Conservation (phyloP, 2,113 vertebrate genomes). For the Campylorhamphus procurvoides region DNA sequence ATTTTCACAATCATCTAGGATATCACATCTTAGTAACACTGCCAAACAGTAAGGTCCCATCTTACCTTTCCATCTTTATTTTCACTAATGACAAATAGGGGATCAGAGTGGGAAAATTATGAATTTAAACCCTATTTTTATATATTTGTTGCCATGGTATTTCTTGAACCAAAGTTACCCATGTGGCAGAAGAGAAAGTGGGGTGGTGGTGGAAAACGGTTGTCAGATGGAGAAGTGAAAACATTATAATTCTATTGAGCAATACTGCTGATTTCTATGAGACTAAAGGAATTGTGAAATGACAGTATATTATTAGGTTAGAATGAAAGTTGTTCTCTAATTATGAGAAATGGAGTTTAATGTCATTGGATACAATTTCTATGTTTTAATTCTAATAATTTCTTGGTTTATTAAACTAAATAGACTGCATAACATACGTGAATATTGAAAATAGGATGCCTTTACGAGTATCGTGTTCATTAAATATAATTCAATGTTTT, state of each 20-base stretch:
- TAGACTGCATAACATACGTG: not conserved
- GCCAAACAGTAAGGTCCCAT: not conserved
- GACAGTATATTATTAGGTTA: not conserved
- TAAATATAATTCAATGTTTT: not conserved
- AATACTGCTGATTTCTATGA: not conserved
- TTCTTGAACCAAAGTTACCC: not conserved
- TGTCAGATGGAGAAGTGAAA: not conserved
- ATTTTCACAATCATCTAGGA: not conserved
- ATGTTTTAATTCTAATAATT: not conserved
- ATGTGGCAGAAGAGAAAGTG: not conserved
- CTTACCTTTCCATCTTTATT: not conserved
- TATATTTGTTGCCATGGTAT: not conserved
- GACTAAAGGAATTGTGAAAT: not conserved
- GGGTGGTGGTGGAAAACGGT: not conserved
- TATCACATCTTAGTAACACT: not conserved
- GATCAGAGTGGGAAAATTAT: not conserved
- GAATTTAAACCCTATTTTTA: not conserved
- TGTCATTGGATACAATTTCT: not conserved
- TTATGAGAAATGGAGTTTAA: not conserved
- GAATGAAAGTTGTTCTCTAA: not conserved
- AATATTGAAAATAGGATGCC: conserved; percentile 17
- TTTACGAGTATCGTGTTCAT: not conserved
- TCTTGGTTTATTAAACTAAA: conserved; percentile 1
- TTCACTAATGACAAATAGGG: not conserved
- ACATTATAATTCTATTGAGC: not conserved